Conservation (phyloP, 1,140 invertebrate genomes). For the Thaumatotibia leucotreta region DNA sequence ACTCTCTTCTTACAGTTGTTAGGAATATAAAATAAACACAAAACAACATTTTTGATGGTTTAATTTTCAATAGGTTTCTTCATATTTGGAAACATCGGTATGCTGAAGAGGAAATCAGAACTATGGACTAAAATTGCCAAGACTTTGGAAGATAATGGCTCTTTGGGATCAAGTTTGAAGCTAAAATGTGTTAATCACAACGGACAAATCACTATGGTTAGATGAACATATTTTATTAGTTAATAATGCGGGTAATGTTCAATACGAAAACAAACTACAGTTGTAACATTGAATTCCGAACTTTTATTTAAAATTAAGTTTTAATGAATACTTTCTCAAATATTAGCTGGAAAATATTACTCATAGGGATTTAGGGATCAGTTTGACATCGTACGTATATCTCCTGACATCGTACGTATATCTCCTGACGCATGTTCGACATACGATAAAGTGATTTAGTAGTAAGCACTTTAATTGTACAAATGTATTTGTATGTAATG, state of each 20-base stretch:
- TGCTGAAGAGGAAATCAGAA: constrained; percentile 70
- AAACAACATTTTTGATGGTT: constrained; percentile 22
- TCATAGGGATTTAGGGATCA: too few species aligned
- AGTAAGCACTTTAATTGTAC: too few species aligned
- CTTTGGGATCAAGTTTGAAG: constrained; percentile 60
- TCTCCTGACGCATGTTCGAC: too few species aligned
- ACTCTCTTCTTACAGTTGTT: too few species aligned
- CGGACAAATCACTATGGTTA: constrained; percentile 37
- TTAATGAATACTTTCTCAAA: too few species aligned
- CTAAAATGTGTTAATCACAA: constrained; percentile 75
- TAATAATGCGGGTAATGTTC: too few species aligned
- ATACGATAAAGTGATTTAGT: too few species aligned
- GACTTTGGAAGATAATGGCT: constrained; percentile 59
- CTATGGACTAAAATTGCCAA: constrained; percentile 77
- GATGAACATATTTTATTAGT: constrained; percentile 10
- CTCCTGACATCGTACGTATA: too few species aligned
- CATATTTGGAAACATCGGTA: constrained; percentile 82
- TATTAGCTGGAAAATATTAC: too few species aligned
- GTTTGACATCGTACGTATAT: too few species aligned
- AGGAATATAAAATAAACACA: too few species aligned
- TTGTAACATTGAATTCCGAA: background rate
- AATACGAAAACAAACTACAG: background rate
- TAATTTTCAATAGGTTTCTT: constrained; percentile 67
- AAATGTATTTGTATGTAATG: too few species aligned
- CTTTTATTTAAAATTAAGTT: background rate